phyloP scores from a whole-genome alignment of 2,888 invertebrate species.

The Pogonocherus hispidulus region DNA sequence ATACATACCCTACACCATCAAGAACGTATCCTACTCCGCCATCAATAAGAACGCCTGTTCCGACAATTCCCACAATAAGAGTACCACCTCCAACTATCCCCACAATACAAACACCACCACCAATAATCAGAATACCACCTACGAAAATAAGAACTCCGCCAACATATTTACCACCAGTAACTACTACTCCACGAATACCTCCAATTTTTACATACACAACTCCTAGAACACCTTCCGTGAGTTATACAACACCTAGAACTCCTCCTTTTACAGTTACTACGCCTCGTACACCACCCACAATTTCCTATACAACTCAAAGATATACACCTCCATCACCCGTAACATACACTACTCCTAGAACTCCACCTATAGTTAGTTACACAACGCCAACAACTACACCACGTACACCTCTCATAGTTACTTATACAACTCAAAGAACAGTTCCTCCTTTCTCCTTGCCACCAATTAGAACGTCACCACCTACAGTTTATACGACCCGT shows the following conservation, averaged over 20 bases:
- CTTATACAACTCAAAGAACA: neutral
- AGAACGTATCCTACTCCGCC: neutral
- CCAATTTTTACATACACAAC: neutral
- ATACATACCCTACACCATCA: neutral
- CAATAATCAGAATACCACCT: constrained; percentile 5
- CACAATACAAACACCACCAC: neutral
- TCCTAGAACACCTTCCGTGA: neutral
- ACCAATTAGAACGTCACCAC: neutral
- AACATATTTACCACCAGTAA: constrained; percentile 1
- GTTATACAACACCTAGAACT: neutral
- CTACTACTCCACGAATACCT: constrained; percentile 5
- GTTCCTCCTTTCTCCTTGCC: neutral
- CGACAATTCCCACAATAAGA: neutral
- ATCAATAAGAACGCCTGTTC: neutral
- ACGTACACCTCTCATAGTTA: neutral
- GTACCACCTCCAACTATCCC: neutral
- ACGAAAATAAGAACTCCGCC: neutral
- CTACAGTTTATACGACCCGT: neutral
- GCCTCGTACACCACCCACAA: neutral
- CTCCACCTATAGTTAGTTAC: neutral
- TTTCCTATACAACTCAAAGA: neutral
- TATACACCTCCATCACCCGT: neutral
- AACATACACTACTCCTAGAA: neutral
- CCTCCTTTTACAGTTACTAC: neutral
- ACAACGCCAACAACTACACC: neutral